Conservation (phyloP, 1,140 invertebrate genomes). For the Anagrus nilaparvatae region DNA sequence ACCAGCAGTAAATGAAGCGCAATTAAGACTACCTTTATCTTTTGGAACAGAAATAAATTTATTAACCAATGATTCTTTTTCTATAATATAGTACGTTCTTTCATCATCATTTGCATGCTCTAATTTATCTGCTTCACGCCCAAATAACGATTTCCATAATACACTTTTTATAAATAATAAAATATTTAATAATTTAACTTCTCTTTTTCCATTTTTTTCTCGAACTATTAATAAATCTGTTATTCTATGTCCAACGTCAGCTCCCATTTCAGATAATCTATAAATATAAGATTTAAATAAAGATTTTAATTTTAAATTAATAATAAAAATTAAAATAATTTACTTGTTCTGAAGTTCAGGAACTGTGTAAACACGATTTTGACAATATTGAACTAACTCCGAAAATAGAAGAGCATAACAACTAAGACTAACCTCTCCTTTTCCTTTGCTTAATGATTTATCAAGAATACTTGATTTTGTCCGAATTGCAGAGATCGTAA, state of each 20-base stretch:
- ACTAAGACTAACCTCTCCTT: conserved; percentile 83
- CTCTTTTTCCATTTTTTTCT: conserved; percentile 87
- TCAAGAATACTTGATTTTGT: conserved; percentile 78
- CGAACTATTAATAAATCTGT: conserved; percentile 89
- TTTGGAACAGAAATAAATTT: conserved; percentile 96
- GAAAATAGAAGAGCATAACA: conserved; percentile 94
- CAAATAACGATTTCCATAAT: conserved; percentile 96
- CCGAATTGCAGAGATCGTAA: conserved; percentile 42
- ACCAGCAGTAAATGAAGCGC: conserved; percentile 96
- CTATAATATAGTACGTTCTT: conserved; percentile 95
- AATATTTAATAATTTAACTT: conserved; percentile 92
- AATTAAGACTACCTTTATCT: conserved; percentile 94
- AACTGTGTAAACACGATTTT: conserved; percentile 90
- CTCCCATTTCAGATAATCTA: conserved; percentile 85
- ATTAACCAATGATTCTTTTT: conserved; percentile 95
- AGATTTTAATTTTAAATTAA: conserved; percentile 2
- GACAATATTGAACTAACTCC: conserved; percentile 96
- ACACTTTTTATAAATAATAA: conserved; percentile 92
- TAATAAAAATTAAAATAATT: conserved; percentile 11
- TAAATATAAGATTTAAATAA: conserved; percentile 10
- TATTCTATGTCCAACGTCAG: conserved; percentile 87
- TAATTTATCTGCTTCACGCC: conserved; percentile 95
- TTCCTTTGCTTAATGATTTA: conserved; percentile 84
- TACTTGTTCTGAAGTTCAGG: conserved; percentile 90
- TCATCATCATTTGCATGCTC: conserved; percentile 99